Base-by-base conservation (phyloP, 2,113 vertebrate genomes). In the Formicarius rufipectus region DNA sequence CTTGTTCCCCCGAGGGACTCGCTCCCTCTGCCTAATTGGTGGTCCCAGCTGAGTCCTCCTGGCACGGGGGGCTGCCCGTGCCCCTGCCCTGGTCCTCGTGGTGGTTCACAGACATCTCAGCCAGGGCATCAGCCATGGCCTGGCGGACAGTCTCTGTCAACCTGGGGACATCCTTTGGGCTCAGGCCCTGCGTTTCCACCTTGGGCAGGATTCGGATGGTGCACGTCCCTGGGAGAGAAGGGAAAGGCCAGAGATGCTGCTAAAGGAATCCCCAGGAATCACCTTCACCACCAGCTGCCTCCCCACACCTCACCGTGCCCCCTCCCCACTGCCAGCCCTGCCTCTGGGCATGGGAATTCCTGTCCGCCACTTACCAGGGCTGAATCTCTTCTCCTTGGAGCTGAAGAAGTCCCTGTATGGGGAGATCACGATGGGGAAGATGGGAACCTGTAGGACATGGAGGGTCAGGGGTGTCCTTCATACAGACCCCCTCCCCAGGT, bases 361-460 rank as follows among this genome's bases (percentile, higher is more conserved):
- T 56, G 10, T 4, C 56, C 56, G 8, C 10, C 82, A 28, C 97
- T 95, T 84, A 98, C 98, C 98, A 0, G 98, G 92, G 30, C 89
- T 98, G 92, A 98, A 98, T 62, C 95, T 98, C 89, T 92, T 98
- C 31, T 98, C 98, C 95, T 98, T 97, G 85, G 97, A 96, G 84
- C 94, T 97, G 97, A 98, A 98, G 95, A 98, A 98, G 67, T 97
- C 95, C 87, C 91, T 35, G 62, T 98, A 98, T 0, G 98, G 98
- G 71, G 98, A 98, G 91, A 98, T 97, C 64, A 98, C 98, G 0
- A 98, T 49, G 6, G 98, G 98, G 52, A 98, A 78, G n/a, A 98
- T 98, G 63, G 98, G 98, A 77, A 98, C 98, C 98, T 98, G 91
- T 15, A 68, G 67, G 58, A 69, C 23, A 80, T 2, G 1, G 18